phyloP scores from a whole-genome alignment of 2,113 vertebrate species.

The Pygoscelis adeliae region DNA sequence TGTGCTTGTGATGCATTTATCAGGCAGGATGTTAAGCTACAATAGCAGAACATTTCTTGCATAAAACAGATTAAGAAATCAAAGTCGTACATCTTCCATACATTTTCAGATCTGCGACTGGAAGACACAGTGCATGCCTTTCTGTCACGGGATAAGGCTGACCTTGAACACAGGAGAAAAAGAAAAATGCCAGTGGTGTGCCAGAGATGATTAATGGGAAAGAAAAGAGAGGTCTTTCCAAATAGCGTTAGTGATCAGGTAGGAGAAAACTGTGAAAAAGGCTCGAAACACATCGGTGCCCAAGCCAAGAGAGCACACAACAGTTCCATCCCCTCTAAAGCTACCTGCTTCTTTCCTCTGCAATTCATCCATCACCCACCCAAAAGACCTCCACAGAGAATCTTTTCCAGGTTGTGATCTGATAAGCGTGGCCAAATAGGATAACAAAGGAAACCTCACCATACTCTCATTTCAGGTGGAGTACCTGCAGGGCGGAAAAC shows the following conservation, averaged over 20 bases:
- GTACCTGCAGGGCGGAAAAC: background rate
- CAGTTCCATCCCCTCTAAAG: background rate
- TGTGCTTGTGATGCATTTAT: background rate
- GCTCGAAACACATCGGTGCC: background rate
- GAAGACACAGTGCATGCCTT: constrained; percentile 1
- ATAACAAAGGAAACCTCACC: background rate
- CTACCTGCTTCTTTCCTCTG: background rate
- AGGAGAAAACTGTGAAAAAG: background rate
- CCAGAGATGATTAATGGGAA: background rate
- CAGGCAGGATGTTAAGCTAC: background rate
- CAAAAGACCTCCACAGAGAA: background rate
- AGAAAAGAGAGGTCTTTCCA: background rate
- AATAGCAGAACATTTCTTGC: background rate
- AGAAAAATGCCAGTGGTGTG: background rate
- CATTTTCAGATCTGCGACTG: constrained; percentile 32
- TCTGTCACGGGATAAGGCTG: constrained; percentile 18
- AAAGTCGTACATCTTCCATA: background rate
- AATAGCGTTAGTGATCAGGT: background rate
- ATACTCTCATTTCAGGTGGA: background rate
- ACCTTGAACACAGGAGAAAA: constrained; percentile 4
- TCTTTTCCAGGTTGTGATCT: background rate
- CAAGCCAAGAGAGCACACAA: background rate
- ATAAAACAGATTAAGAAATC: constrained; percentile 42
- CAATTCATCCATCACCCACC: background rate
- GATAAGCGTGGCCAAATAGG: background rate